phyloP scores from a whole-genome alignment of 2,113 vertebrate genomes.

The Ageneiosus marmoratus region DNA sequence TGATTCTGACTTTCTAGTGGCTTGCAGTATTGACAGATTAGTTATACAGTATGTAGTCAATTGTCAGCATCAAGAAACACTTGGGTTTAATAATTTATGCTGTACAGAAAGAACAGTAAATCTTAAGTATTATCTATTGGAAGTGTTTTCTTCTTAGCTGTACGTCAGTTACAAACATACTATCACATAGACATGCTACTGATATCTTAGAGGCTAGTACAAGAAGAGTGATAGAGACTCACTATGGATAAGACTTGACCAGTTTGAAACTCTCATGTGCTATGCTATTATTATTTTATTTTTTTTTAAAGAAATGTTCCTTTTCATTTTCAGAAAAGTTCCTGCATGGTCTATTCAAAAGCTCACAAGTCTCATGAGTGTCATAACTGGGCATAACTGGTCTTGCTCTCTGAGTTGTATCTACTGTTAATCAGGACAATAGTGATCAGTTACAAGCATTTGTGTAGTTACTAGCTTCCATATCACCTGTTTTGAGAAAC shows the following conservation, averaged over 20 bases:
- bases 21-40: neutral
- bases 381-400: neutral
- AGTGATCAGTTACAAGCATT: neutral
- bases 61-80: neutral
- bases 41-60: neutral
- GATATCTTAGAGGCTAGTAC: neutral
- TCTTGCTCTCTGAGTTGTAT: neutral
- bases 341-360: neutral
- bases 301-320: neutral
- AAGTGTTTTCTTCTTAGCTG: neutral
- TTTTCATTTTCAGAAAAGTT: neutral
- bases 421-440: neutral
- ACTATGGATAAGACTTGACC: neutral
- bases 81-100: neutral
- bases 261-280: neutral
- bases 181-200: neutral
- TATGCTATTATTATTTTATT: neutral
- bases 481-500: neutral
- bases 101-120: neutral
- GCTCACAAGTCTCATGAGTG: neutral
- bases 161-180: neutral
- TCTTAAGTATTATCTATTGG: neutral
- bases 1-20: neutral
- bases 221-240: neutral
- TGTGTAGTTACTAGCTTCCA: neutral